phyloP scores from a whole-genome alignment of 2,888 invertebrate species.

The Piscicola geometra region DNA sequence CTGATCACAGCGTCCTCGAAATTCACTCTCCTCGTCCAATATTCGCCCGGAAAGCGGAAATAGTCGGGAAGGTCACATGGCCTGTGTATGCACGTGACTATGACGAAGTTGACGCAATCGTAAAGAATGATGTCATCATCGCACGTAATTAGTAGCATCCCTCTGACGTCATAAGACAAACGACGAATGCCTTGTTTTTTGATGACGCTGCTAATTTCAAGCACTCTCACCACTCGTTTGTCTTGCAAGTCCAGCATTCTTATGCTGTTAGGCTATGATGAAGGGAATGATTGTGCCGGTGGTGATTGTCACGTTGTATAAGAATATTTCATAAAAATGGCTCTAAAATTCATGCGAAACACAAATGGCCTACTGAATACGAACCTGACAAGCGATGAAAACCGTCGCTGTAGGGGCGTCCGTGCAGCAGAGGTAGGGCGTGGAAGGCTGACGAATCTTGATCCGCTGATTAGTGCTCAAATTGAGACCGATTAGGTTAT shows the following conservation, averaged over 20 bases:
- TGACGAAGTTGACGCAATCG: slow-evolving; percentile 47
- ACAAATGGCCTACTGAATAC: background rate
- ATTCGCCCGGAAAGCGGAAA: slow-evolving; percentile 51
- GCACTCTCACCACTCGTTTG: slow-evolving; percentile 44
- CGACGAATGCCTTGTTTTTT: slow-evolving; percentile 40
- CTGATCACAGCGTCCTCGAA: slow-evolving; percentile 52
- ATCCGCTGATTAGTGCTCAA: background rate
- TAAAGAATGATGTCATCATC: slow-evolving; percentile 48
- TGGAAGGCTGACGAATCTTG: background rate
- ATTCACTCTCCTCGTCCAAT: slow-evolving; percentile 41
- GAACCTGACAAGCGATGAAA: slow-evolving; percentile 24
- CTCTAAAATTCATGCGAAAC: too few relatives aligned
- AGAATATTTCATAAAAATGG: too few relatives aligned
- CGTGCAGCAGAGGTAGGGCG: background rate
- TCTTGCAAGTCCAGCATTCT: slow-evolving; percentile 47
- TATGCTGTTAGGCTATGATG: slow-evolving; percentile 49
- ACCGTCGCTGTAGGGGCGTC: background rate
- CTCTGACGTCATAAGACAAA: slow-evolving; percentile 39
- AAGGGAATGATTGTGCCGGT: too few relatives aligned
- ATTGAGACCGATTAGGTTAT: slow-evolving; percentile 3
- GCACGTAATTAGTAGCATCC: slow-evolving; percentile 39
- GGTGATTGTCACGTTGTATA: too few relatives aligned
- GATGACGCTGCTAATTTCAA: slow-evolving; percentile 46
- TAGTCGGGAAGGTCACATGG: slow-evolving; percentile 51
- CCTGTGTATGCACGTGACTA: slow-evolving; percentile 47